A percentile compares a stretch with the other conserved stretches of the same genome.
Evolutionary conservation across 2,113 vertebrate genomes (phyloP).

Genomic region (Phoenicopterus ruber): DNA sequence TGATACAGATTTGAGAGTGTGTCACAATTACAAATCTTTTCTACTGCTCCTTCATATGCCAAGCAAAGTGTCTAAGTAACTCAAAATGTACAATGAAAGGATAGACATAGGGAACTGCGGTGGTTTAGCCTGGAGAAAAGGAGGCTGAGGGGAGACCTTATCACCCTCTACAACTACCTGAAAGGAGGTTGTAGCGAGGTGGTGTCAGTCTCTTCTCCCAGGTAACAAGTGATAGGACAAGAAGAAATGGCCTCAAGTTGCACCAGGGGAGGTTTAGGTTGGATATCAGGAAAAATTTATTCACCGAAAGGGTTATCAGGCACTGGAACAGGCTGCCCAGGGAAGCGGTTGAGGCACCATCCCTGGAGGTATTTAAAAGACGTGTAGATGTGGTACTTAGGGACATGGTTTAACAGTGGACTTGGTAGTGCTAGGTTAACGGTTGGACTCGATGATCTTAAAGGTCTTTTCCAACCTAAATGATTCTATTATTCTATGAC

Average conservation of each 20-base stretch:
- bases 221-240: background rate
- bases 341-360: background rate
- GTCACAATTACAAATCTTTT: background rate
- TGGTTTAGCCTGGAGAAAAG: background rate
- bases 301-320: background rate
- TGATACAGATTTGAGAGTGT: background rate
- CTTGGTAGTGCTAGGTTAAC: background rate
- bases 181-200: background rate
- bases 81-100: background rate
- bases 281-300: background rate
- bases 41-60: background rate
- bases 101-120: background rate
- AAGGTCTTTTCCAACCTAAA: background rate
- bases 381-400: accelerated
- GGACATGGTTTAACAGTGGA: background rate
- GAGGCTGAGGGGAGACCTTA: background rate
- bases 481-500: background rate
- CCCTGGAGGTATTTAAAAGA: background rate
- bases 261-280: background rate
- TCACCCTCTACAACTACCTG: background rate
- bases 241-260: background rate
- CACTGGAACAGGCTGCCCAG: background rate
- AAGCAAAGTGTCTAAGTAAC: background rate
- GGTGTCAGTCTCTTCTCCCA: accelerated
- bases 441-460: background rate